Evolutionary conservation across 1,140 invertebrate genomes (phyloP), one percentile per base, ranked within the genome.

Genomic region (Druon quercuslanigerum): DNA sequence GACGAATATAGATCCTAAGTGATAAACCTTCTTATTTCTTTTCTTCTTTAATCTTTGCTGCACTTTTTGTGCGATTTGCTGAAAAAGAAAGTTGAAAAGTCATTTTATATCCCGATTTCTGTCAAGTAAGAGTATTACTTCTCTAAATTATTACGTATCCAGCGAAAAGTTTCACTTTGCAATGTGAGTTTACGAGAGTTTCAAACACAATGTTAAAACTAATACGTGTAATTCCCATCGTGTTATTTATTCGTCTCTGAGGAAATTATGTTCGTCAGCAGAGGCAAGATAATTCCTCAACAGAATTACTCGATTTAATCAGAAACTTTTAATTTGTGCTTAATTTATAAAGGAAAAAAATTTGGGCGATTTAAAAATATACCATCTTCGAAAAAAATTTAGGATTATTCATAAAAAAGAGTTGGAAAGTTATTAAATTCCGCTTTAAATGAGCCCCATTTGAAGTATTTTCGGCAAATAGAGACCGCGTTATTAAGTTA

Each of bases 51-150:
- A 40, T 25, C 3, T 33, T 5, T 33, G 9, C 40, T 46, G 40
- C 16, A 16, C 16, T 25, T 66, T 16, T 66, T 66, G n/a, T 66
- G 17, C 25, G n/a, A 66, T 66, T 66, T 66, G 25, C n/a, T 16
- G 60, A 40, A 33, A 66, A 40, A 33, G 60, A 66, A 66, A 66
- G 60, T 66, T 46, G 33, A 33, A 14, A 66, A 66, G 60, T 66
- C 60, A 66, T 66, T 66, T 66, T 66, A 66, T 40, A 66, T 46
- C 60, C 60, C 33, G 57, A 60, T 33, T 60, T 33, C 20, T 33
- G 57, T 1, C 60, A 25, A 66, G 60, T 66, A 66, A 66, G 60
- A 66, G 60, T 66, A 66, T 40, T 66, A 33, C 60, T 66, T 66
- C 40, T 66, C 60, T 66, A 66, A 66, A 66, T 66, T 66, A 66